Base-by-base conservation (phyloP, 1,140 invertebrate genomes). In the Lepidurus packardi region DNA sequence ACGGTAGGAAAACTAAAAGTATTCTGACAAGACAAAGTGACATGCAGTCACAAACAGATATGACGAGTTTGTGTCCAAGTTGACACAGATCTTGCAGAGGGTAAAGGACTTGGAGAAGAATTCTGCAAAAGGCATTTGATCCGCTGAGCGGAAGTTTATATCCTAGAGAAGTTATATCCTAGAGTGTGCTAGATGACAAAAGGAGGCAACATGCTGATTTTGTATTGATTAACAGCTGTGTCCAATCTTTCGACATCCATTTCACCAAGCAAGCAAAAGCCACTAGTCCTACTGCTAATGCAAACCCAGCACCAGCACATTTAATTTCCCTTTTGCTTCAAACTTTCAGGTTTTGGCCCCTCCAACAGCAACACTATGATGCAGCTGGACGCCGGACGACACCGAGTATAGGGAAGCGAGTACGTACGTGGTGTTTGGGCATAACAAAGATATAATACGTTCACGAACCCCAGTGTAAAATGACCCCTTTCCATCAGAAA, bases 181-280 rank as follows among this genome's bases (percentile, higher is more conserved):
- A 34, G 34, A 65, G 53, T n/a, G 53, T 65, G 53, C 53, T 34
- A 34, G 53, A 65, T 21, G 21, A 21, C 53, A 16, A 21, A 21
- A 13, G 53, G 21, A 65, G 53, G 53, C 16, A 11, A 16, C n/a
- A 65, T 16, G 53, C 53, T 65, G 53, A 21, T 65, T 65, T 65
- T 65, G 21, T 65, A 65, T 65, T n/a, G 53, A 65, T 65, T 65
- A 65, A 65, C 53, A 65, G 53, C 53, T 65, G 53, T 9, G 53
- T 21, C 13, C 53, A 16, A 65, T 65, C 16, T 65, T n/a, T 65
- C 21, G 53, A 13, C 45, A 11, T 47, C 16, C 45, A 47, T 65
- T 7, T 65, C 21, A 65, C 16, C 53, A 16, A 65, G 53, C 53
- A 13, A 65, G 9, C 53, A 16, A 65, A 65, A 13, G 53, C 13